These are phyloP conservation scores for Conchocele bisecta DNA, from an alignment of 2,888 invertebrate species.

Conservation along the genomic window DNA sequence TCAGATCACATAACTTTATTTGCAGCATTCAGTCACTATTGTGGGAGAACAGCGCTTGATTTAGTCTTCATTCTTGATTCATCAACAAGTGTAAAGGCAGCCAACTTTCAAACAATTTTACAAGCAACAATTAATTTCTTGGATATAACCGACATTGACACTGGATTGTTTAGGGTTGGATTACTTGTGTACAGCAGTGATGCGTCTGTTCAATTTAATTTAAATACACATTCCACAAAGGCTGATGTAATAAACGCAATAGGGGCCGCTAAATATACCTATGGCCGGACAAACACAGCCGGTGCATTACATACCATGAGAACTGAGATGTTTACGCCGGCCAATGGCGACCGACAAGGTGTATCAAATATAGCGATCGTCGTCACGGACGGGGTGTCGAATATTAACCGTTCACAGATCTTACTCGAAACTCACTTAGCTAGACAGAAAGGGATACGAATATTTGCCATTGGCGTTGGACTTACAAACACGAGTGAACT, in stretches of 20 bases:
- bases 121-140: slow-evolving; percentile 66
- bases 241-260: slow-evolving; percentile 64
- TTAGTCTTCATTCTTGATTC: slow-evolving; percentile 75
- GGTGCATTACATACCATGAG: slow-evolving; percentile 68
- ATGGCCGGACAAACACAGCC: slow-evolving; percentile 75
- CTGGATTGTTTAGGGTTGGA: slow-evolving; percentile 70
- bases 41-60: slow-evolving; percentile 65
- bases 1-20: slow-evolving; percentile 3
- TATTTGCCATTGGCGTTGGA: slow-evolving; percentile 73
- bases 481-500: slow-evolving; percentile 72
- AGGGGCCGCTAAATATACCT: slow-evolving; percentile 59
- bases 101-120: slow-evolving; percentile 66
- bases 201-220: slow-evolving; percentile 63
- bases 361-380: slow-evolving; percentile 73
- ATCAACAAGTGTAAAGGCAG: slow-evolving; percentile 71
- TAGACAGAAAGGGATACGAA: slow-evolving; percentile 61
- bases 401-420: slow-evolving; percentile 67
- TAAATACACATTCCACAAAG: slow-evolving; percentile 61
- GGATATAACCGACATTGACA: slow-evolving; percentile 70
- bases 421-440: slow-evolving; percentile 69
- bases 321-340: slow-evolving; percentile 60
- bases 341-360: slow-evolving; percentile 70
- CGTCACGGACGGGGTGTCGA: slow-evolving; percentile 78
- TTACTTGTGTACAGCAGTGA: slow-evolving; percentile 71
- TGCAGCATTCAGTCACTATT: slow-evolving; percentile 48